Percentiles rank a stretch among this genome's conserved stretches.
phyloP scores from a whole-genome alignment of 2,113 vertebrate genomes.

The Pan troglodytes region NHGRI_mPanTro3-v2.1_pri NC_072401.2:15613501-15614000 shows the following conservation, averaged over 20 bases:
- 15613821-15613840: background rate
- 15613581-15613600: background rate
- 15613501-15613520: background rate
- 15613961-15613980: background rate
- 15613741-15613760: background rate
- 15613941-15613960: background rate
- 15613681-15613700: background rate
- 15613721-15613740: background rate
- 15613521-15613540: background rate
- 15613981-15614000: background rate
- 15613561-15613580: background rate
- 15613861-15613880: background rate
- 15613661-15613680: background rate
- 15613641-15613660: background rate
- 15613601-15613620: background rate
- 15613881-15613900: background rate
- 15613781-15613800: background rate
- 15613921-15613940: background rate
- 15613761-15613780: background rate
- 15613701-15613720: background rate
- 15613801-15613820: background rate
- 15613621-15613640: background rate
- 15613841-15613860: background rate
- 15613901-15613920: background rate
- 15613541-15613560: background rate